Base-by-base conservation (phyloP, 2,888 invertebrate species). In the Myopa tessellatipennis region DNA sequence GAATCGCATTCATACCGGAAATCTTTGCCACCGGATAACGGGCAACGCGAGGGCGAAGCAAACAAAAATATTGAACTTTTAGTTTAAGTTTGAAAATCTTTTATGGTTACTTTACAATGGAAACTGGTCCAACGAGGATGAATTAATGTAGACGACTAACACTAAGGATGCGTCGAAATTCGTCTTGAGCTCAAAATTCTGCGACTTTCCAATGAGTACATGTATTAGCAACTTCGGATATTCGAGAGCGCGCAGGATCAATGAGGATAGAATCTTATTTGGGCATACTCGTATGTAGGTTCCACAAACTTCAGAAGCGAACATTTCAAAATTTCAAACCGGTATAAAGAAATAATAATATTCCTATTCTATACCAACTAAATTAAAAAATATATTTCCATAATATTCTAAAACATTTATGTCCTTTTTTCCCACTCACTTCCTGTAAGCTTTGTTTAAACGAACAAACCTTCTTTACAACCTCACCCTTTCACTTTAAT, bases 141-240 rank as follows among this genome's bases (percentile, higher is more conserved):
- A 81, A 77, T 79, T 76, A 77, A 80, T 74, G 79, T 79, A 76
- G 78, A 79, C 79, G 81, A 81, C 80, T 81, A 72, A 18, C 16
- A 61, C 16, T 16, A 58, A 26, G 52, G 38, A 68, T 68, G 68
- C 55, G 68, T 26, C 38, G 58, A 58, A 75, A 36, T 58, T 40
- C 7, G 40, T 18, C 12, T 18, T 18, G 18, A 68, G 18, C 40
- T 36, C 38, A 40, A 36, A 16, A 36, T 74, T 14, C 40, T 38
- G 8, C n/a, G 16, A 45, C 14, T 63, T 74, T 74, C 73, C 73
- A 74, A 36, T 72, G 61, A 72, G 26, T 26, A 26, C 26, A 26
- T 26, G 26, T 26, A 1, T 26, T 26, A 36, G 4, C 52, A 38
- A 40, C 55, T 58, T 52, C 74, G 26, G 18, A 14, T 45, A 34